phyloP scores from a whole-genome alignment of 2,888 invertebrate genomes.

The Epistrophe eligans region DNA sequence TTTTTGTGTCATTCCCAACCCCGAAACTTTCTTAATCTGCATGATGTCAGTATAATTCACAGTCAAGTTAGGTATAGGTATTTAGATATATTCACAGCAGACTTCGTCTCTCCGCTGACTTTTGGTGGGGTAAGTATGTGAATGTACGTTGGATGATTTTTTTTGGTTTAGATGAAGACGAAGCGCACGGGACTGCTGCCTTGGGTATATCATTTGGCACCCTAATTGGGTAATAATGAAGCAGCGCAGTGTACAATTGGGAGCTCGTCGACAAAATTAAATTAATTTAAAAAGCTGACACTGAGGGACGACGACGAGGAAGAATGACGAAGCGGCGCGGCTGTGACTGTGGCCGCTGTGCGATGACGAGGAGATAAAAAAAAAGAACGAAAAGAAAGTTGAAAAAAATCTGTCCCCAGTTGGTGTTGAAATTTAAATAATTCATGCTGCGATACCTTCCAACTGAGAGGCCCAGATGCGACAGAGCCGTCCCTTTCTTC shows the following conservation, averaged over 20 bases:
- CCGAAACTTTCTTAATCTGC: constrained; percentile 57
- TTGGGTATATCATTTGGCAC: constrained; percentile 58
- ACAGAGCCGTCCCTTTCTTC: constrained; percentile 5
- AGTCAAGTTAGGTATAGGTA: constrained; percentile 13
- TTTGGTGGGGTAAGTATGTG: background rate
- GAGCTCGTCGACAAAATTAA: constrained; percentile 60
- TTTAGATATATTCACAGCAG: constrained; percentile 19
- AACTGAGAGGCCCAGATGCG: constrained; percentile 9
- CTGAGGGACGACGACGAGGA: constrained; percentile 2
- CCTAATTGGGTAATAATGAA: constrained; percentile 74
- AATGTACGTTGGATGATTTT: background rate
- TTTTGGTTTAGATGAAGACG: constrained; percentile 34
- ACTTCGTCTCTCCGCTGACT: constrained; percentile 15
- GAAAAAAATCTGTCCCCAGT: constrained; percentile 42
- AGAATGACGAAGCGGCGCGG: background rate
- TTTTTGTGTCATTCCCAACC: background rate
- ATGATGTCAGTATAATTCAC: constrained; percentile 40
- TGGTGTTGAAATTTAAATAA: constrained; percentile 68
- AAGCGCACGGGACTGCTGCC: constrained; percentile 38
- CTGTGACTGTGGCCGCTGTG: background rate
- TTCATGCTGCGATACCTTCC: constrained; percentile 54
- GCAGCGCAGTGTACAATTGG: constrained; percentile 47
- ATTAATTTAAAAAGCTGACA: constrained; percentile 68
- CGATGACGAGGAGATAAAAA: background rate
- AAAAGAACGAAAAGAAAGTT: background rate